phyloP scores from a whole-genome alignment of 2,113 vertebrate species.

The human region GRCh38 chr2:145842501-145843000 shows the following conservation, averaged over 20 bases:
- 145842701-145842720: neutral
- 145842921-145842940: neutral
- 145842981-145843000: conserved; percentile 40
- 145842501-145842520: neutral
- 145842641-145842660: conserved; percentile 22
- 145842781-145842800: neutral
- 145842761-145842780: neutral
- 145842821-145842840: neutral
- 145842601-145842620: neutral
- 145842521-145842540: neutral
- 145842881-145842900: neutral
- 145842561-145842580: neutral
- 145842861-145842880: neutral
- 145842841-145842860: neutral
- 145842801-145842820: neutral
- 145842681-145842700: neutral
- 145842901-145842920: neutral
- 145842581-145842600: conserved; percentile 26
- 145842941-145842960: neutral
- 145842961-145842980: neutral
- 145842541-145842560: neutral
- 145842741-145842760: neutral
- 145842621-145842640: neutral
- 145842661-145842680: conserved; percentile 31
- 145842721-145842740: neutral